Conservation (phyloP, 2,888 invertebrate genomes). For the Drosophila macrospina region DNA sequence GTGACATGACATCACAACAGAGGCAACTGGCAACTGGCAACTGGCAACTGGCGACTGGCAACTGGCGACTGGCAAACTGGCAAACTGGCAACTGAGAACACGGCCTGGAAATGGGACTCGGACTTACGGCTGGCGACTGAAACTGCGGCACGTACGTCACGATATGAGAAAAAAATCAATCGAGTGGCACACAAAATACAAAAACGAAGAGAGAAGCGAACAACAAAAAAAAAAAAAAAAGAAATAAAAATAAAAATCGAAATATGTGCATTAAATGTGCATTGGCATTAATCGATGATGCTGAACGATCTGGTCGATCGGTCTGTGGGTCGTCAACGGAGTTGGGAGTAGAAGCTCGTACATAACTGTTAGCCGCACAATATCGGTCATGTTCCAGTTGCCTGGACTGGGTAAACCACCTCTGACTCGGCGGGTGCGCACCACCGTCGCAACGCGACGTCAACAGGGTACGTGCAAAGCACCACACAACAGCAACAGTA, state of each 20-base stretch:
- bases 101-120: constrained; percentile 33
- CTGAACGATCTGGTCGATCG: constrained; percentile 54
- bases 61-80: constrained; percentile 5
- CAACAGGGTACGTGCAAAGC: constrained; percentile 41
- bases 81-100: constrained; percentile 14
- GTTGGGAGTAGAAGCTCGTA: constrained; percentile 25
- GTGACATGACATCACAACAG: constrained; percentile 80
- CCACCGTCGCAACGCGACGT: constrained; percentile 32
- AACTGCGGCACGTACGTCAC: constrained; percentile 83
- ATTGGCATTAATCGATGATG: constrained; percentile 80
- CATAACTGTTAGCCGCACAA: constrained; percentile 74
- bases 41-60: constrained; percentile 1
- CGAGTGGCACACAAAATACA: constrained; percentile 57
- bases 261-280: constrained; percentile 79
- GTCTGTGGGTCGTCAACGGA: constrained; percentile 42
- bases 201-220: constrained; percentile 7
- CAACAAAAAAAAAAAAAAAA: constrained; percentile 11
- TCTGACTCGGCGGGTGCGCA: constrained; percentile 76
- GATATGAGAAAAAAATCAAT: constrained; percentile 68
- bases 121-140: constrained; percentile 34
- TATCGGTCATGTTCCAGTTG: constrained; percentile 82
- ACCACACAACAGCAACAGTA: constrained; percentile 9
- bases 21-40: constrained; percentile 24
- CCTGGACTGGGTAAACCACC: constrained; percentile 69
- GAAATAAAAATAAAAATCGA: constrained; percentile 37